Base-by-base conservation (phyloP, 2,888 invertebrate genomes). In the Dryobotodes eremita region DNA sequence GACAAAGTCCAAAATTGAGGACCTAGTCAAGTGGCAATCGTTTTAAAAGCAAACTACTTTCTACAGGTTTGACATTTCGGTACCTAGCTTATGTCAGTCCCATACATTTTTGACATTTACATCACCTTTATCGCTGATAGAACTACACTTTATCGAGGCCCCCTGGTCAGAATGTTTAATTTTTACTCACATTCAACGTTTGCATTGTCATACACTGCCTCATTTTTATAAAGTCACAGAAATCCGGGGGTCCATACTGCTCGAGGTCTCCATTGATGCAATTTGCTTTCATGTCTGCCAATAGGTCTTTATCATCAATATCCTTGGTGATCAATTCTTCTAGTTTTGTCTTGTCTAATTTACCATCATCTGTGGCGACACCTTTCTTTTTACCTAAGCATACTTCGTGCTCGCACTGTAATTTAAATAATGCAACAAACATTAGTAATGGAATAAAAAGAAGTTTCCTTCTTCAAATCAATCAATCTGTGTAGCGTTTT, bases 371-470 rank as follows among this genome's bases (percentile, higher is more conserved):
- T 2, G 88, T 75, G 1, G 86, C 79, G 4, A 82, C 75, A 2
- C 93, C 93, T 31, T 17, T 74, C 66, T 92, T 92, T 26, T 86
- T 85, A 0, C 89, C 92, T 6, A 90, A n/a, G 55, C 93, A 93
- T 48, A 88, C 71, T 0, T 90, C 90, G 31, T 77, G 61, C 0
- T 91, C 91, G 70, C 93, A 93, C 93, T 93, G 77, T 7, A 26
- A 13, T 6, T 17, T 23, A 23, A 20, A 50, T 3, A 17, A 74
- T 50, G 20, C 7, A 48, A 23, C 0, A 31, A 26, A 26, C 11
- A 66, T 68, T 48, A 68, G 20, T 26, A 17, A 46, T n/a, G 10
- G 1, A 17, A 8, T 15, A 15, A 17, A 66, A 13, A n/a, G 4
- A 6, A 10, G 46, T 13, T 57, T 13, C n/a, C n/a, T 57, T n/a